Base-by-base conservation (phyloP, 2,113 vertebrate genomes). In the Phasianus colchicus region DNA sequence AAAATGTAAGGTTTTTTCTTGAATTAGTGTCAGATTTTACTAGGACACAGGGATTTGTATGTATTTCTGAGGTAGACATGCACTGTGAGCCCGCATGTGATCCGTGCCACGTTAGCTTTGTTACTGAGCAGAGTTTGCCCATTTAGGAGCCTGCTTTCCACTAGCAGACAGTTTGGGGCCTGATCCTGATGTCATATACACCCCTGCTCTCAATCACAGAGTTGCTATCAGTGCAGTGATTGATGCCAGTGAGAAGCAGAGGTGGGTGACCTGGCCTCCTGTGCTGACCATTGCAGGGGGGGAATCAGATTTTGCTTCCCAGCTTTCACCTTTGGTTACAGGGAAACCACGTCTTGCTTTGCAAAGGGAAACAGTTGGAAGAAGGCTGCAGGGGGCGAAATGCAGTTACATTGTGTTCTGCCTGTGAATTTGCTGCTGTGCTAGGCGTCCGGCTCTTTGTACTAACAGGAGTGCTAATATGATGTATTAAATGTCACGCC, bases 401-500 rank as follows among this genome's bases (percentile, higher is more conserved):
- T 19, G 45, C 72, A 34, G 40, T 50, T 43, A 65, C 52, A 11
- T 50, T 66, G 29, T 95, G 54, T 45, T 96, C 92, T 95, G 91
- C 43, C 64, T 55, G 73, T 47, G 88, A 78, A 60, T 43, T 80
- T 50, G 55, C 90, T 95, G 48, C 73, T 90, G 94, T 91, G 84
- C 96, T 40, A 58, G 66, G 95, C 64, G 94, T 97, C 96, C 98
- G 95, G 97, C 91, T 97, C 94, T 97, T 93, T 97, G 85, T 92
- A 97, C 97, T 97, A 98, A 98, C 97, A 97, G 97, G 97, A 98
- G 98, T 97, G 98, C 97, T 98, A 98, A 98, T 98, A 98, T 98
- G 98, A 99, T 99, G 97, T 98, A 99, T 98, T 97, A 98, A 98
- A 97, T 99, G 99, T 99, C 99, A 99, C 95, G 89, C 96, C 89